Base-by-base conservation (phyloP, 2,113 vertebrate species). In the Zosterops japonicus region DNA sequence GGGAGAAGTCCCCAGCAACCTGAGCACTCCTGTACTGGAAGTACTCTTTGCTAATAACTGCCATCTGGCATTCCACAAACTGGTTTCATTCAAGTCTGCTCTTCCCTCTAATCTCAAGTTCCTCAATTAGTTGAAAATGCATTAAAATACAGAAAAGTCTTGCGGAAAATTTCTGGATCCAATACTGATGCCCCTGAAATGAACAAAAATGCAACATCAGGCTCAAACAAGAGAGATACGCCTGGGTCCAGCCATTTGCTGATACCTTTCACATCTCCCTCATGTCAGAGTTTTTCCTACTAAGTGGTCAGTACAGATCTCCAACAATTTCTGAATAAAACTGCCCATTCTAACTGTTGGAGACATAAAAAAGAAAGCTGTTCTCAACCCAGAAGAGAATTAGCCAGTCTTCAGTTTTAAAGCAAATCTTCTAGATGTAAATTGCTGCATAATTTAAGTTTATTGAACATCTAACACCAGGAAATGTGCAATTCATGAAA, bases 371-470 rank as follows among this genome's bases (percentile, higher is more conserved):
- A 93, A 57, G 33, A 94, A 93, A 55, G 53, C 69, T 86, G 20
- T 47, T 92, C 80, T 84, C 53, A 68, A 52, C 55, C 67, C 55
- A 74, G 50, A 90, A 81, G 82, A 92, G 47, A 93, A 88, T 80
- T 77, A 96, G n/a, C 85, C 53, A 82, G 91, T 70, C 82, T 88
- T 93, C 49, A 60, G 47, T 88, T 93, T 94, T 89, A 90, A 95
- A 94, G 49, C 83, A 96, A 97, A 91, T 53, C 69, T 78, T 76
- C 87, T 81, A 70, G 85, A 94, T 94, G 92, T 95, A 97, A 97
- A 97, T 96, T 91, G 55, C 92, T 96, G 84, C 93, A 97, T 97
- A 96, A 97, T 97, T 97, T 97, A 97, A 95, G 76, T 94, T 96
- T 96, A 97, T 96, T 97, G 96, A 97, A 96, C 89, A 95, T 95